These are phyloP conservation scores for Chascanopsetta lugubris DNA, from an alignment of 2,113 vertebrate genomes.

Conservation along the genomic window DNA sequence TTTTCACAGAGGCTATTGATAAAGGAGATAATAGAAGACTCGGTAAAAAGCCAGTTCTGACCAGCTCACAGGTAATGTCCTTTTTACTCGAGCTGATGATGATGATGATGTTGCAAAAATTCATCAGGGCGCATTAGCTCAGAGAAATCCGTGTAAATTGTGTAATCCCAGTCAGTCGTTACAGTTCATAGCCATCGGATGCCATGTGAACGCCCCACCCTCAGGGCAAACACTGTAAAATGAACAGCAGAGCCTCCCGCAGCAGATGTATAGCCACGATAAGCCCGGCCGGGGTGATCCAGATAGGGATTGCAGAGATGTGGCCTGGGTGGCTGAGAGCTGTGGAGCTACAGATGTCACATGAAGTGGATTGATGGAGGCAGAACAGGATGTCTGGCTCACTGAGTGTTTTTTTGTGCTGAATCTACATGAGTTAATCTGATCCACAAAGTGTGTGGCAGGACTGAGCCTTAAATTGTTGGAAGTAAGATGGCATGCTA, in stretches of 20 bases:
- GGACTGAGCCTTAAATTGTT: too few relatives aligned
- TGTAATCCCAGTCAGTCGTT: constrained; percentile 17
- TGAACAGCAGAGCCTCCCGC: constrained; percentile 31
- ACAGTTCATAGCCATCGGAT: constrained; percentile 8
- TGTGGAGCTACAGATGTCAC: constrained; percentile 14
- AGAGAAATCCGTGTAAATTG: constrained; percentile 14
- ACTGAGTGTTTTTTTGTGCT: neutral
- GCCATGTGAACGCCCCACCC: too few relatives aligned
- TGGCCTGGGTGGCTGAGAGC: constrained; percentile 27
- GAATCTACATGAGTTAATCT: neutral
- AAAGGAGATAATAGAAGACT: constrained; percentile 92
- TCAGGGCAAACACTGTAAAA: constrained; percentile 31
- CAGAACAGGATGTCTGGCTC: neutral
- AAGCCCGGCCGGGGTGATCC: constrained; percentile 33
- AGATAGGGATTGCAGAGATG: constrained; percentile 21
- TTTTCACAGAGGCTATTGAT: constrained; percentile 89
- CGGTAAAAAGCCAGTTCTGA: constrained; percentile 90
- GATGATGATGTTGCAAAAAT: neutral
- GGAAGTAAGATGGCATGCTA: too few relatives aligned
- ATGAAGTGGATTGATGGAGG: constrained; percentile 4
- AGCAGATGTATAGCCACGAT: constrained; percentile 46
- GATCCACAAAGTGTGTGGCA: too few relatives aligned
- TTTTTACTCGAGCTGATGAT: too few relatives aligned
- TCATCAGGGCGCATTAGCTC: neutral
- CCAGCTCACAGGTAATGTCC: constrained; percentile 96